These are phyloP conservation scores for Drosophila birchii DNA, from an alignment of 2,888 invertebrate species.

Conservation along the genomic window DNA sequence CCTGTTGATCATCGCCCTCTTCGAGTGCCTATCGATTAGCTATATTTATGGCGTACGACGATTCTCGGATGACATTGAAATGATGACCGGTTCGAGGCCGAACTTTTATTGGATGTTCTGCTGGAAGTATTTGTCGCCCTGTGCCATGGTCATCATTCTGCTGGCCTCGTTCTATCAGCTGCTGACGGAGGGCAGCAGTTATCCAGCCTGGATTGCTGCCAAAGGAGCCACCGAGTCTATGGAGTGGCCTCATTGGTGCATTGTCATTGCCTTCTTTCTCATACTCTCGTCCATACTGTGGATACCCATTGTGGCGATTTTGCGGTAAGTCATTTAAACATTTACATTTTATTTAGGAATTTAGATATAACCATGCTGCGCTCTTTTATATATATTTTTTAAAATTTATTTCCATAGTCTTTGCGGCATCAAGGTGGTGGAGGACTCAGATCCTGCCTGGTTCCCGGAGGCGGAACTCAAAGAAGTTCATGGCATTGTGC, in stretches of 20 bases:
- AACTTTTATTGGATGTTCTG: slow-evolving; percentile 96
- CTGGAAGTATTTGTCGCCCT: slow-evolving; percentile 96
- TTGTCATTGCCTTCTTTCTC: slow-evolving; percentile 89
- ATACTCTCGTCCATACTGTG: slow-evolving; percentile 93
- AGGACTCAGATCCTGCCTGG: slow-evolving; percentile 96
- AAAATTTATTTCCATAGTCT: slow-evolving; percentile 86
- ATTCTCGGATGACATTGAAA: slow-evolving; percentile 96
- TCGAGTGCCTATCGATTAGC: slow-evolving; percentile 95
- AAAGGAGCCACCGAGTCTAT: slow-evolving; percentile 90
- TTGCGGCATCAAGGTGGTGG: slow-evolving; percentile 91
- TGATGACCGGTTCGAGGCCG: slow-evolving; percentile 96
- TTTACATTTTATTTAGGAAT: too few relatives aligned
- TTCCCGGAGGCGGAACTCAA: slow-evolving; percentile 94
- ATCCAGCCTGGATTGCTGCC: slow-evolving; percentile 92
- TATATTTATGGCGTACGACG: slow-evolving; percentile 96
- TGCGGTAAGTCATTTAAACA: slow-evolving; percentile 86
- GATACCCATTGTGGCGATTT: slow-evolving; percentile 93
- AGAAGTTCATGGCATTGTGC: slow-evolving; percentile 95
- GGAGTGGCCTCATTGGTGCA: slow-evolving; percentile 95
- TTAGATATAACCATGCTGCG: too few relatives aligned
- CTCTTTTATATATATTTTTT: neutral
- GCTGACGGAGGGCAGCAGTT: slow-evolving; percentile 91
- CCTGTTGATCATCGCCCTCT: slow-evolving; percentile 95
- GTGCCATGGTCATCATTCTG: slow-evolving; percentile 94
- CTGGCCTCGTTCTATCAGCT: slow-evolving; percentile 93